Base-by-base conservation (phyloP, 2,888 invertebrate genomes). In the Agriopis marginaria region DNA sequence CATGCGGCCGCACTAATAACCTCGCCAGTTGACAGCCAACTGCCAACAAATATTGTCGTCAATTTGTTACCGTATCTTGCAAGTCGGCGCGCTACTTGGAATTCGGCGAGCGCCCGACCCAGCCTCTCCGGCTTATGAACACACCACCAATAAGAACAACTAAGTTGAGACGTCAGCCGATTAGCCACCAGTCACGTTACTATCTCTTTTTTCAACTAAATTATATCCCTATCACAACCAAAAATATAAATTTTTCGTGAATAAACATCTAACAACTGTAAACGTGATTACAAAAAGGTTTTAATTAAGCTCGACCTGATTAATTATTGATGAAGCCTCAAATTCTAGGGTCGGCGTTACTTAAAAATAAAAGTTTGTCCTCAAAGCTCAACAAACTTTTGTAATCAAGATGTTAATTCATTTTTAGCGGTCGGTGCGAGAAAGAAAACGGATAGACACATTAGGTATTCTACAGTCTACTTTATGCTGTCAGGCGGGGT, bases 111-210 rank as follows among this genome's bases (percentile, higher is more conserved):
- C 89, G 89, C 86, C 79, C 88, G 84, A 79, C 83, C 83, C 77
- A 64, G 75, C 79, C 81, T 79, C 82, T 76, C 85, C 78, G 83
- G 82, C 91, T 90, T 91, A 91, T 90, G 87, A 89, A 91, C 90
- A 88, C 87, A 86, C 87, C 84, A 83, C 87, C 87, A 90, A 91
- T 89, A 91, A 90, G 88, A 89, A 90, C 90, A 91, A 91, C 89
- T 90, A 90, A 91, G 90, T 91, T 90, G 86, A 89, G 89, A 90
- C 87, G 89, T 91, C 89, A 87, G 85, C 80, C 92, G 89, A 92
- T 93, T 90, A 91, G 88, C 84, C 82, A 79, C 80, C 77, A 87
- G 86, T 89, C 88, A 88, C 86, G 86, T 84, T 87, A 88, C 86
- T 85, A 83, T 86, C 82, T 83, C 85, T 86, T 86, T 83, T 86